Conservation (phyloP, 1,140 invertebrate genomes). For the Sycobia sp. region DNA sequence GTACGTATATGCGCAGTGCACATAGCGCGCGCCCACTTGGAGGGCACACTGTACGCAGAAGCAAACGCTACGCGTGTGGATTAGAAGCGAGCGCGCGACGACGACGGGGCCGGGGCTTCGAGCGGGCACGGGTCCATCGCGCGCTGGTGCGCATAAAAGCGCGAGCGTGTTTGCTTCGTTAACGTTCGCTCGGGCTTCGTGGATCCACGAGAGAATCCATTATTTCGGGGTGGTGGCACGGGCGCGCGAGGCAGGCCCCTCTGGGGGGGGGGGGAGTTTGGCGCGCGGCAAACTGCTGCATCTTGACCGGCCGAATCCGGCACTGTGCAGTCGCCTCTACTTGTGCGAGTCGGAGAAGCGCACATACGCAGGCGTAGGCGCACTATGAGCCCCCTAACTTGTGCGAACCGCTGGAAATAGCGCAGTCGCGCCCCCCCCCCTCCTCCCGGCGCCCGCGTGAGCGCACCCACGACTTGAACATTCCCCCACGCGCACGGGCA, state of each 20-base stretch:
- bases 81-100: no score
- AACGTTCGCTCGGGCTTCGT: conserved; percentile 2
- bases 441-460: no score
- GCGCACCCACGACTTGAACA: conserved; percentile 5
- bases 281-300: not conserved
- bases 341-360: not conserved
- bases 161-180: conserved; percentile 24
- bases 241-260: no score
- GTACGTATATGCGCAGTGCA: no score
- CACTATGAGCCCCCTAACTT: not conserved
- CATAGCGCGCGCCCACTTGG: no score
- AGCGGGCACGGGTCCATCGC: not conserved
- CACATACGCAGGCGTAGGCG: not conserved
- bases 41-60: no score
- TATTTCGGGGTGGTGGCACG: no score
- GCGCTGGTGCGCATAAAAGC: not conserved
- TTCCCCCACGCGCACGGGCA: no score
- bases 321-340: not conserved
- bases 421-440: not conserved
- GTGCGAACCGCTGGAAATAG: conserved; percentile 9
- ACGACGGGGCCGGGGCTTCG: no score
- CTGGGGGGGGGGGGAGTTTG: no score
- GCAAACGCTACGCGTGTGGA: no score
- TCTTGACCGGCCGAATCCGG: conserved; percentile 4
- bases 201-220: conserved; percentile 26